Evolutionary conservation across 2,113 vertebrate species (phyloP), one percentile per base, ranked within the genome.

Genomic region (Tachycineta bicolor): DNA sequence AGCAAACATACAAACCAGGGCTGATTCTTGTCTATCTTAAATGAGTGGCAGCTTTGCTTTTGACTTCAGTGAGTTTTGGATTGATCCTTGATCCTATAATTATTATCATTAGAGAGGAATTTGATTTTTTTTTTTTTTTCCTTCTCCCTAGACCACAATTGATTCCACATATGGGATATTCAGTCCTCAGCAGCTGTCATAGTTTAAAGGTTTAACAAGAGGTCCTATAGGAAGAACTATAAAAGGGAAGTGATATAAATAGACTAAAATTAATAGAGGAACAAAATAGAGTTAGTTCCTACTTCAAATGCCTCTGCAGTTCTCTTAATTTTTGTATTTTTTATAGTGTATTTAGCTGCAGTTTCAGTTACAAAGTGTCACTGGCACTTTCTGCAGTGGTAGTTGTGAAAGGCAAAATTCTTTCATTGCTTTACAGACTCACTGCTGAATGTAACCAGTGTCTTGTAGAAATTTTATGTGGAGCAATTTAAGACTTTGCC

Each of bases 161-260:
- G 23, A 96, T 89, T 92, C 62, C 65, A 87, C 94, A 93, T 43
- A 78, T 62, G 76, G 80, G 76, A 90, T 71, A 94, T 60, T 90
- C 18, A 12, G 73, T 62, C 93, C 92, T 94, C 86, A 92, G 76
- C 90, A 95, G 88, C 94, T 95, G 92, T 93, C 88, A 58, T 69
- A 96, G 84, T 95, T 96, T 83, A 96, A 82, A 95, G 41, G n/a
- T 96, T 94, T 93, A 95, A 96, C 68, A 93, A 93, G 88, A 52
- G 86, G 28, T 70, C 47, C 81, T 94, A 81, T 29, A 96, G 64
- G 89, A 95, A 92, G 79, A 94, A 80, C 83, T 90, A 74, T 89
- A 93, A 87, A 90, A 95, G 62, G 53, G 90, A 96, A 97, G 92
- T 93, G 63, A 28, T 93, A 97, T 93, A 97, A 93, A 90, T 74